phyloP scores from a whole-genome alignment of 1,140 invertebrate species.

The Macrobrachium rosenbergii region DNA sequence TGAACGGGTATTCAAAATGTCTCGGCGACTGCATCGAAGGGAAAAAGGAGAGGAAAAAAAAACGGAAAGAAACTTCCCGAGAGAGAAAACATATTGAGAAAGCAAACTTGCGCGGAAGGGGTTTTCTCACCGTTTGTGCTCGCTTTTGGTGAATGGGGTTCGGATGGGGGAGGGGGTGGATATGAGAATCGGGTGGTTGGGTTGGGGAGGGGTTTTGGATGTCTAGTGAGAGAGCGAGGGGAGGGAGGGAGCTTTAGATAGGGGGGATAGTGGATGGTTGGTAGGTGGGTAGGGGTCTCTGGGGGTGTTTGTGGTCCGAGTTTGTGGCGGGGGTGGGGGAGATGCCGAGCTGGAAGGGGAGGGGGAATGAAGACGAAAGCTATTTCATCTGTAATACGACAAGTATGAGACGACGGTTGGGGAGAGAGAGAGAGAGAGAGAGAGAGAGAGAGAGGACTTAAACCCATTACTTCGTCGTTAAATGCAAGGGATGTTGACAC shows the following conservation, averaged over 20 bases:
- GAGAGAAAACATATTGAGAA: too few species aligned
- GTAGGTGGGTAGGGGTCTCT: background rate
- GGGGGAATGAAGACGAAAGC: background rate
- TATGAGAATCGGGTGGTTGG: background rate
- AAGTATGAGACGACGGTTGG: background rate
- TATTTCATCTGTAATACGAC: background rate
- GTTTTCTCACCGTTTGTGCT: too few species aligned
- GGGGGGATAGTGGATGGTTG: background rate
- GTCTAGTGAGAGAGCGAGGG: background rate
- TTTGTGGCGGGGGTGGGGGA: too few species aligned
- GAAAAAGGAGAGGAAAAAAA: too few species aligned
- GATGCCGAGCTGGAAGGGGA: background rate
- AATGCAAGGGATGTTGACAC: too few species aligned
- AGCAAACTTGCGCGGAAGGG: too few species aligned
- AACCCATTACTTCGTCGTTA: too few species aligned
- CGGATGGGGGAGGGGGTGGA: background rate
- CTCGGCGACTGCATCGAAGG: too few species aligned
- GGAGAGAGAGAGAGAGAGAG: slow-evolving; percentile 21
- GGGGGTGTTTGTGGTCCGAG: background rate
- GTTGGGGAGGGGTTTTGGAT: background rate
- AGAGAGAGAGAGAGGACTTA: background rate
- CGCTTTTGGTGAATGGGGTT: background rate
- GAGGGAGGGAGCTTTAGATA: background rate
- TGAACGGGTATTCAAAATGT: too few species aligned
- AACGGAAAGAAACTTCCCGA: too few species aligned